Base-by-base conservation (phyloP, 2,113 vertebrate genomes). In the Brachypodius melanocephalos region DNA sequence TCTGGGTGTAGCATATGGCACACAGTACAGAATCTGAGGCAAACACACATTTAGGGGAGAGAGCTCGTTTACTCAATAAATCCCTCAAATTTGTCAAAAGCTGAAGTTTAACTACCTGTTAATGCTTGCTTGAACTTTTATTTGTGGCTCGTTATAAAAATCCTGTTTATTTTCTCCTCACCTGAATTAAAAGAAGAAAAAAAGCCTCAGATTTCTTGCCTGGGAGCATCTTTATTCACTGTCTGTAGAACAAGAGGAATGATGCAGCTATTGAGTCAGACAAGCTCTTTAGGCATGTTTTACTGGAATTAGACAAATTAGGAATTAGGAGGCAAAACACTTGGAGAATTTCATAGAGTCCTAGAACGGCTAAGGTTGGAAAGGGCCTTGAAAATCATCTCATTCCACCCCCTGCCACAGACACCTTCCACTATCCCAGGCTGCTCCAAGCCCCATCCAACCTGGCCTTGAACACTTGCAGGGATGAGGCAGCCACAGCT, bases 361-460 rank as follows among this genome's bases (percentile, higher is more conserved):
- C 46, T 25, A 6, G 20, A 61, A 32, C 32, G 34, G 9, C 31
- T 31, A 22, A 26, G 14, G 25, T 42, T 34, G 31, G 40, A 82
- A 54, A 31, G n/a, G 31, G 34, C 25, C 46, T 83, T 48, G 71
- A 68, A 52, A 34, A 42, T 40, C 14, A 48, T 36, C 20, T n/a
- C 1, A 0, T 65, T 66, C 8, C 36, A 26, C 14, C 31, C 14
- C 2, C 10, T 55, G 17, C 9, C 15, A 51, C 14, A 4, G 18
- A 38, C 15, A 24, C 32, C 36, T 51, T 65, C 12, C 15, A 14
- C 22, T n/a, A 3, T 6, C 4, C 15, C 32, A 51, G 43, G 5
- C 8, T 58, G 21, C 22, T 57, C 51, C 67, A 43, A 43, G 49
- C 8, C 31, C 21, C 0, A 1, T 54, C 12, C 20, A 21, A 1